phyloP scores from a whole-genome alignment of 2,797 vertebrate genomes.

The Lagocephalus sceleratus region DNA sequence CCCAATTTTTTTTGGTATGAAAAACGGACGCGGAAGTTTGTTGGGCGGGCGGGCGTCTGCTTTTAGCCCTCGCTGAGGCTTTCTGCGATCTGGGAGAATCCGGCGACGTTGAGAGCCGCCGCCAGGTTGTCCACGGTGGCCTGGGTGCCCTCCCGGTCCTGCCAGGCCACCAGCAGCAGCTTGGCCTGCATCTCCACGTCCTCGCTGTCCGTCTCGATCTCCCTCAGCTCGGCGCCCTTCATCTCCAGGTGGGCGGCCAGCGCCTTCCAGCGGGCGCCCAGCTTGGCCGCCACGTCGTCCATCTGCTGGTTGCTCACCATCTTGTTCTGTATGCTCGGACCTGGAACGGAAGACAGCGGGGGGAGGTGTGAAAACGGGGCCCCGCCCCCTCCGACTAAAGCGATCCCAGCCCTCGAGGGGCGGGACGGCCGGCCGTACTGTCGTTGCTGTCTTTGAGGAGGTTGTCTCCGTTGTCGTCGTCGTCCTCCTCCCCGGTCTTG shows the following conservation, averaged over 20 bases:
- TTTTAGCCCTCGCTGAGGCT: conserved; percentile 76
- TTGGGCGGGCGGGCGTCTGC: neutral
- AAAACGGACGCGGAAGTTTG: neutral
- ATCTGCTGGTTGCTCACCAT: conserved; percentile 89
- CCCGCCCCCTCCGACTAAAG: too few relatives aligned
- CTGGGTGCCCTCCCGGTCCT: conserved; percentile 89
- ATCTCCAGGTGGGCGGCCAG: conserved; percentile 89
- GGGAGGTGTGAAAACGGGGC: neutral
- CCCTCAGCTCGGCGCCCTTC: conserved; percentile 87
- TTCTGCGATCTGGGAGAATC: conserved; percentile 84
- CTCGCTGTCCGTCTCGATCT: conserved; percentile 92
- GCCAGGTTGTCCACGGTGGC: conserved; percentile 86
- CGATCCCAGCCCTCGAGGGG: too few relatives aligned
- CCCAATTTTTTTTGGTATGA: conserved; percentile 29
- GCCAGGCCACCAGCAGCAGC: conserved; percentile 94
- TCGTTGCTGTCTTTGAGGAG: conserved; percentile 97
- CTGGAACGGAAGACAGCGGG: conserved; percentile 58
- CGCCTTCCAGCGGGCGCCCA: conserved; percentile 87
- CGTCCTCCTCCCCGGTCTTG: conserved; percentile 98
- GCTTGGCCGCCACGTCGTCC: conserved; percentile 85
- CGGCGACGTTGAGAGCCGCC: conserved; percentile 80
- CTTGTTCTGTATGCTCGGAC: conserved; percentile 90
- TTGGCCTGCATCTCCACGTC: conserved; percentile 92
- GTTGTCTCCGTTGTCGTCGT: conserved; percentile 97
- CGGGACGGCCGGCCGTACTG: conserved; percentile 82